Evolutionary conservation across 2,797 vertebrate genomes (phyloP), one percentile per base, ranked within the genome.

Genomic region (Gallirallus australis): DNA sequence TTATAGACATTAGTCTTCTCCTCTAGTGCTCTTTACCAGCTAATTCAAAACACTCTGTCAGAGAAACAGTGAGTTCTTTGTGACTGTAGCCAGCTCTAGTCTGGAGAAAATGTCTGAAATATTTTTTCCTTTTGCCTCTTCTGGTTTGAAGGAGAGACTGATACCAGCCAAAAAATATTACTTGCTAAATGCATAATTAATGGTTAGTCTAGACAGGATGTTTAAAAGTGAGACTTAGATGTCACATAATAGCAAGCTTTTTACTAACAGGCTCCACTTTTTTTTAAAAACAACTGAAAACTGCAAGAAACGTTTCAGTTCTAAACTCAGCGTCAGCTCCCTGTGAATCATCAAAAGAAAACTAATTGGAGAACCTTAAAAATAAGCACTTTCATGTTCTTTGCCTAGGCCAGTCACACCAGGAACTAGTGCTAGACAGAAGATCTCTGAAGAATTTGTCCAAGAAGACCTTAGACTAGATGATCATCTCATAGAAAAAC

Each of bases 371-470:
- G 12, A 75, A 75, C n/a, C 12, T 57, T 75, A 64, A 18, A 19
- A 50, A 31, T 79, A 39, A 87, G 7, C 56, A 37, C 9, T 13
- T 81, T 69, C 19, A 37, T 93, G 4, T 87, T 85, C 59, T 60
- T 89, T 90, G 21, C 17, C 35, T 90, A 98, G 97, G 86, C 82
- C 96, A 39, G 96, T 97, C 82, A 90, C 87, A 77, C 92, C 95
- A 85, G 94, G 72, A 70, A 65, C 53, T 90, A 81, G 59, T 66
- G 89, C 88, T 35, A 94, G 79, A 57, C 94, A 97, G 90, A 97
- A 97, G 64, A 86, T 93, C 33, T 98, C 95, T 89, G 96, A 97
- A 91, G 97, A 97, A 39, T 97, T 96, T 92, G 56, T 97, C 93
- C 95, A 97, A 94, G 91, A 97, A 20, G 93, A 96, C 61, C 75